Evolutionary conservation across 2,797 vertebrate genomes (phyloP).

Genomic region (Poecilia velifera): DNA sequence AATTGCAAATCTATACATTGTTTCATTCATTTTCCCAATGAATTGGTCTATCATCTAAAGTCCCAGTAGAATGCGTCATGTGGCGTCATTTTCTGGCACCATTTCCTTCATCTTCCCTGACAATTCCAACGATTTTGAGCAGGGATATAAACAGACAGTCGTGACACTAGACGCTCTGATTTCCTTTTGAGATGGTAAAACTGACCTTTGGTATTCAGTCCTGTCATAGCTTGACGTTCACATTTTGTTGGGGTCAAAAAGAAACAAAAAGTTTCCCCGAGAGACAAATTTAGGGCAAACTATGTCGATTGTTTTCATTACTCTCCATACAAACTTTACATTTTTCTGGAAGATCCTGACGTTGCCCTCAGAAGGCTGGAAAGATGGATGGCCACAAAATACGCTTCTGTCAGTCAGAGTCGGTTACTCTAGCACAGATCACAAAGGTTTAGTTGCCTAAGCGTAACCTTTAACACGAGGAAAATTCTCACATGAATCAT

Average conservation of each 20-base stretch:
- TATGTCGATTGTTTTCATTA: conserved; percentile 15
- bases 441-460: conserved; percentile 6
- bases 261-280: conserved; percentile 19
- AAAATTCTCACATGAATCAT: conserved; percentile 7
- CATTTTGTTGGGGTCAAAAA: conserved; percentile 31
- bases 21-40: neutral
- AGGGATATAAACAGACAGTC: conserved; percentile 34
- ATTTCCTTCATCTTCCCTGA: conserved; percentile 43
- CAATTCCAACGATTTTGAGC: conserved; percentile 56
- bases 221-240: conserved; percentile 43
- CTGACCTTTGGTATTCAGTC: conserved; percentile 41
- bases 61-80: neutral
- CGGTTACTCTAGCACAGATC: conserved; percentile 9
- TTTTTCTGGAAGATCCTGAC: conserved; percentile 2
- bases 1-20: neutral
- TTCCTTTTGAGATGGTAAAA: conserved; percentile 40
- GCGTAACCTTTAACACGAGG: conserved; percentile 5
- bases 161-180: conserved; percentile 44
- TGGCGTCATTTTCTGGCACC: conserved; percentile 14
- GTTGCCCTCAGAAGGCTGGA: conserved; percentile 11
- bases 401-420: neutral
- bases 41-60: neutral
- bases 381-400: neutral
- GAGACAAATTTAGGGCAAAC: conserved; percentile 21
- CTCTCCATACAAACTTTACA: conserved; percentile 7